Conservation (phyloP, 2,113 vertebrate species). For the Megatriorchis doriae region DNA sequence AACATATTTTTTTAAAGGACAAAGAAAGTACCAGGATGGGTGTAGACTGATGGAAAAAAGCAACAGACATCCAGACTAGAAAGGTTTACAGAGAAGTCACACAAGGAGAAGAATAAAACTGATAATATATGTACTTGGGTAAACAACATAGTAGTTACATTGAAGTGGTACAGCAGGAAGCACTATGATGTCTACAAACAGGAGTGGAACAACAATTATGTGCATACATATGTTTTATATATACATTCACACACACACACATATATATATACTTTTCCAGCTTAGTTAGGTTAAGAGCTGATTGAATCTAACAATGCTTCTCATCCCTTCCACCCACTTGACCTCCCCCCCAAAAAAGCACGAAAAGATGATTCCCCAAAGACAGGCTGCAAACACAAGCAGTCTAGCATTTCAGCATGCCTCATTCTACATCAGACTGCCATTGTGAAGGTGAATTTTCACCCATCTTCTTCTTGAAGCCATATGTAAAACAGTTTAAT, state of each 20-base stretch:
- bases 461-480: neutral
- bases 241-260: neutral
- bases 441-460: neutral
- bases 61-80: neutral
- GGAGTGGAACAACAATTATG: neutral
- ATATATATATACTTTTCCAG: neutral
- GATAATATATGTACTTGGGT: neutral
- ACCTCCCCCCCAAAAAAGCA: too few species aligned
- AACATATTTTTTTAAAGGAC: neutral
- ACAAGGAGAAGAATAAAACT: neutral
- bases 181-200: neutral
- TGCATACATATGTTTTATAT: neutral
- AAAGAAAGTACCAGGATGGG: neutral
- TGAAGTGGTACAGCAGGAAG: neutral
- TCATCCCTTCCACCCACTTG: neutral
- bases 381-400: neutral
- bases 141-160: neutral
- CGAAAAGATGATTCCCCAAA: neutral
- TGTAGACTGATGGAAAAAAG: neutral
- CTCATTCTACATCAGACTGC: neutral
- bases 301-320: neutral
- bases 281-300: neutral
- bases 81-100: neutral
- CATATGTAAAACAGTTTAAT: neutral
- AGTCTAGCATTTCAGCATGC: neutral